Conservation (phyloP, 2,113 vertebrate species). For the Paradisaea rubra region DNA sequence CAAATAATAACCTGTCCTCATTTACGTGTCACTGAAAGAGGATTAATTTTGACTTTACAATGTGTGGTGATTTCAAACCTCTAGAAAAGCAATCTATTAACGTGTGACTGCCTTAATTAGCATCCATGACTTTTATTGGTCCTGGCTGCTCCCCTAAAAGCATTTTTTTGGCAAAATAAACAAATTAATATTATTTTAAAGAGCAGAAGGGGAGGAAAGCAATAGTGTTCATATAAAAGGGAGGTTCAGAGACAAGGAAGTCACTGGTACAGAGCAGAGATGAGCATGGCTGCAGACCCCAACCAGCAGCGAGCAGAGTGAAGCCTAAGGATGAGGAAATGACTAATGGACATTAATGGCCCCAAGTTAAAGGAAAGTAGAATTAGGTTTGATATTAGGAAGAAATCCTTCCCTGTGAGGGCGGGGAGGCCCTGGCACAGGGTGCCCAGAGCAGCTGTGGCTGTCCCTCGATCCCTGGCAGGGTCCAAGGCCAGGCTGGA, state of each 20-base stretch:
- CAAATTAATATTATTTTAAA: neutral
- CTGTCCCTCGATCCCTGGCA: neutral
- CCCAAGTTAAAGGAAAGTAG: neutral
- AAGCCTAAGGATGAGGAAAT: neutral
- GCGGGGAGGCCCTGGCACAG: neutral
- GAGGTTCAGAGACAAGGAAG: neutral
- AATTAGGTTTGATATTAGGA: no score
- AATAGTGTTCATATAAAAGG: neutral
- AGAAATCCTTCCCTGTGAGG: fast-evolving
- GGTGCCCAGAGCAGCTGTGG: neutral
- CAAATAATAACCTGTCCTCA: neutral
- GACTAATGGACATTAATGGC: neutral
- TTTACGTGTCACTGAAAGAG: neutral
- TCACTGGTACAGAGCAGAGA: neutral
- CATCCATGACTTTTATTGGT: neutral
- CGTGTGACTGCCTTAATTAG: neutral
- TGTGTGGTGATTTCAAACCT: neutral
- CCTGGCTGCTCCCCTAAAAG: neutral
- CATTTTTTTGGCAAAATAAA: neutral
- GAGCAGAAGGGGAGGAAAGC: neutral
- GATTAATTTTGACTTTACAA: neutral
- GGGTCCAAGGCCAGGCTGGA: neutral
- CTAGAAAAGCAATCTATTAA: neutral
- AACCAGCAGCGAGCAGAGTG: neutral
- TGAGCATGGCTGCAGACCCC: neutral